Evolutionary conservation across 2,113 vertebrate species (phyloP).

Genomic region (Noturus placidus): DNA sequence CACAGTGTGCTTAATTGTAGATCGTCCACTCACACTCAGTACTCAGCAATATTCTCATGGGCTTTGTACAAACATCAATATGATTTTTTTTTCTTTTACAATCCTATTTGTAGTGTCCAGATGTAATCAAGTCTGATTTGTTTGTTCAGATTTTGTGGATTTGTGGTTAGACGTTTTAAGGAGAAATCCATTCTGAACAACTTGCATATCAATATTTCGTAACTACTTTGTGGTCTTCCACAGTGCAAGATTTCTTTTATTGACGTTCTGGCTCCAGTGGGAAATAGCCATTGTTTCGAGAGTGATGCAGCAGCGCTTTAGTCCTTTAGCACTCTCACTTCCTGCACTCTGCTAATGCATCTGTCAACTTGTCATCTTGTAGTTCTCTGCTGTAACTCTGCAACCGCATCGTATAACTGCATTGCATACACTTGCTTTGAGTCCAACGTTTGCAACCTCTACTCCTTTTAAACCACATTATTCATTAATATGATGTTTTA

Average conservation of each 20-base stretch:
- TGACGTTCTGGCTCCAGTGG: too few species aligned
- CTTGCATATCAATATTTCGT: background rate
- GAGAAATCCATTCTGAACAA: background rate
- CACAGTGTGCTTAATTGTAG: conserved; percentile 8
- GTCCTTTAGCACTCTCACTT: background rate
- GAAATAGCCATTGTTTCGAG: background rate
- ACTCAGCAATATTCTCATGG: background rate
- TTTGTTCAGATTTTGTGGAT: background rate
- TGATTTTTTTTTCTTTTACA: background rate
- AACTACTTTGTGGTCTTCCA: background rate
- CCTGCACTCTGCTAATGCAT: background rate
- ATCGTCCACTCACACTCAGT: background rate
- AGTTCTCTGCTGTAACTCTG: background rate
- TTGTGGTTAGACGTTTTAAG: background rate
- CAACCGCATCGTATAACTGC: background rate
- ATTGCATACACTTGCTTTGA: background rate
- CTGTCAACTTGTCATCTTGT: background rate
- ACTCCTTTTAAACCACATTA: background rate
- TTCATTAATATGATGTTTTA: background rate
- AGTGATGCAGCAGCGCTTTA: background rate
- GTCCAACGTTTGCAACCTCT: background rate
- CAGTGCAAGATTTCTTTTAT: background rate
- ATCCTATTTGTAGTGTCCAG: background rate
- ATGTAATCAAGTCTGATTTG: background rate
- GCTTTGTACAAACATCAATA: background rate